phyloP scores from a whole-genome alignment of 2,797 vertebrate species.

The Prunella strophiata region DNA sequence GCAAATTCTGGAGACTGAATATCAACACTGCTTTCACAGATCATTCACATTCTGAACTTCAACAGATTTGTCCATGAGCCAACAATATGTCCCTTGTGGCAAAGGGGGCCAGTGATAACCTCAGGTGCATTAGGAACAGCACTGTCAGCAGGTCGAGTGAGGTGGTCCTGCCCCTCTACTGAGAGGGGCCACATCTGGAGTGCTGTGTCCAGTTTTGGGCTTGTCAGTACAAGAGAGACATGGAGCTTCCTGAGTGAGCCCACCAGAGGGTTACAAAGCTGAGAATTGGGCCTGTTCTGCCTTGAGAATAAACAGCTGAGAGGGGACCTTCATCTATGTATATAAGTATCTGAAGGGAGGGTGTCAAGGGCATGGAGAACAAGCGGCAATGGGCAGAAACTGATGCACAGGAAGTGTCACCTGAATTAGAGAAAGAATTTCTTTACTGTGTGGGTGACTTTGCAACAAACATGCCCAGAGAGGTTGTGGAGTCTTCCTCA shows the following conservation, averaged over 20 bases:
- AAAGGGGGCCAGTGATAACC: neutral
- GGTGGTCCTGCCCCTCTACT: neutral
- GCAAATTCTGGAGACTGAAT: neutral
- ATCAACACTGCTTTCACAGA: neutral
- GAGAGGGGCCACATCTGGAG: neutral
- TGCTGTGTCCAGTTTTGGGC: neutral
- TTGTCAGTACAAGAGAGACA: neutral
- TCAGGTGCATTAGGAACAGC: neutral
- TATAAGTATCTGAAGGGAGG: neutral
- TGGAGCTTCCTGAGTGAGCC: neutral
- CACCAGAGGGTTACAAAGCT: neutral
- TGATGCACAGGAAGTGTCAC: neutral
- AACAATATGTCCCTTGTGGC: neutral
- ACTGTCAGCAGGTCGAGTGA: fast-evolving
- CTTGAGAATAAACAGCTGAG: neutral
- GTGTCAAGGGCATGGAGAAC: neutral
- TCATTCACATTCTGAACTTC: neutral
- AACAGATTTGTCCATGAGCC: neutral
- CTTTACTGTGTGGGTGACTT: neutral
- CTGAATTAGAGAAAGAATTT: neutral
- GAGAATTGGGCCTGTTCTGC: neutral
- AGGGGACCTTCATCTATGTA: neutral
- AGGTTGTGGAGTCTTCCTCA: neutral
- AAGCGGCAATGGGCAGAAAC: neutral
- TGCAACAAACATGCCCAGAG: neutral